These are phyloP conservation scores for Agriopis marginaria DNA, from an alignment of 2,888 invertebrate genomes.

Conservation along the genomic window DNA sequence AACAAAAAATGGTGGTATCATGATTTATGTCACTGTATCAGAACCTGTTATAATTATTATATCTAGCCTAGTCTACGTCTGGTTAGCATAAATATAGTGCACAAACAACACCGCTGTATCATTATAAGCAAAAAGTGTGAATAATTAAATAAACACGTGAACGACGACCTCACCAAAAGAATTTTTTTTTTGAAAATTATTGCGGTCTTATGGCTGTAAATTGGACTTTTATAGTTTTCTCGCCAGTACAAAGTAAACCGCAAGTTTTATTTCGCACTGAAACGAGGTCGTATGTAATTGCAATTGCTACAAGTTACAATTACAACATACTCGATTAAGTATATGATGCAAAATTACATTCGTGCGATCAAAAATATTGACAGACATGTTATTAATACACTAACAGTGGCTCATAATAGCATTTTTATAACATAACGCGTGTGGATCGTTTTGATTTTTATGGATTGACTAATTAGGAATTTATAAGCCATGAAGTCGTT, in stretches of 20 bases:
- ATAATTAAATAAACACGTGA: conserved; percentile 28
- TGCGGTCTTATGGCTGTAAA: conserved; percentile 29
- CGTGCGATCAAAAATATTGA: conserved; percentile 19
- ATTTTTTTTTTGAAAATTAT: conserved; percentile 30
- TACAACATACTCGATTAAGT: conserved; percentile 4
- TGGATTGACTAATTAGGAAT: conserved; percentile 38
- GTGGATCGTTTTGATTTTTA: conserved; percentile 37
- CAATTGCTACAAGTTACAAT: conserved; percentile 16
- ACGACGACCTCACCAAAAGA: conserved; percentile 23
- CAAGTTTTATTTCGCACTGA: conserved; percentile 37
- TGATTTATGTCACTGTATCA: conserved; percentile 60
- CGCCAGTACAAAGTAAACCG: conserved; percentile 38
- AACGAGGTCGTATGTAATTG: conserved; percentile 29
- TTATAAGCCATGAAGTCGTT: conserved; percentile 36
- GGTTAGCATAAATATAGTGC: conserved; percentile 52
- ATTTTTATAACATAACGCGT: conserved; percentile 14
- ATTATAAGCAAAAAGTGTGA: conserved; percentile 47
- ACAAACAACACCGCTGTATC: conserved; percentile 33
- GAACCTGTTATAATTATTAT: conserved; percentile 38
- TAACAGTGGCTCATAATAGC: conserved; percentile 4
- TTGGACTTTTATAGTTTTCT: conserved; percentile 40
- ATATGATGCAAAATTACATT: conserved; percentile 24
- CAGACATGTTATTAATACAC: conserved; percentile 9
- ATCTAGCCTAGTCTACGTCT: conserved; percentile 51
- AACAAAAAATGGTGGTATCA: conserved; percentile 43